Base-by-base conservation (phyloP, 2,797 vertebrate species). In the Chelon labrosus region DNA sequence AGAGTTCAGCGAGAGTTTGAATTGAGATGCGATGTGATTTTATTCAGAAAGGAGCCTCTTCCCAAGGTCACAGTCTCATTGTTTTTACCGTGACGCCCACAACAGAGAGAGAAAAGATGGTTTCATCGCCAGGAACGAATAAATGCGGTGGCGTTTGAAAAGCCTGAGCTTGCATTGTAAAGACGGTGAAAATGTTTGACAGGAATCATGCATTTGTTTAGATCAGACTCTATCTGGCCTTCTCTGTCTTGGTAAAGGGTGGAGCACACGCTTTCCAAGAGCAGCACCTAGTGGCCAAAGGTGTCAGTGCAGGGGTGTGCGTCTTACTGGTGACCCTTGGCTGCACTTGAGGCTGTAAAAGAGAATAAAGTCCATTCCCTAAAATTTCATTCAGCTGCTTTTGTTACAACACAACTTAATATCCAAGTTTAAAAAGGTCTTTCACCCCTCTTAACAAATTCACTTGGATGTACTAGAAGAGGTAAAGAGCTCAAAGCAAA, bases 1-100 rank as follows among this genome's bases (percentile, higher is more conserved):
- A 82, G 81, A 63, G 77, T 58, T 61, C 27, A 73, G 59, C 74
- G 69, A 58, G 79, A 80, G 49, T 89, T 76, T 82, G 49, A 77
- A 78, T 20, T 81, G 80, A 76, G 0, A 39, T 25, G 46, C 61
- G n/a, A 11, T 20, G 20, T n/a, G 16, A 16, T 42, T 13, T 73
- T 54, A 27, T 17, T 14, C 14, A 31, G 46, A 57, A 50, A 46
- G 51, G 76, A 71, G 52, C 62, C 47, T 77, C 47, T 61, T 82
- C 59, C 80, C 82, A 88, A 88, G 84, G 87, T 89, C 84, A 84
- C 68, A 77, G 38, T 73, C 75, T 58, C 70, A 83, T 88, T 85
- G 59, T 51, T 56, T 73, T 38, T 60, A 31, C 27, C 61, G 49
- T 56, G 47, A 64, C 13, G 69, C 46, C 57, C 35, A 60, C 22